Conservation (phyloP, 2,113 vertebrate species). For the Eclectus roratus region DNA sequence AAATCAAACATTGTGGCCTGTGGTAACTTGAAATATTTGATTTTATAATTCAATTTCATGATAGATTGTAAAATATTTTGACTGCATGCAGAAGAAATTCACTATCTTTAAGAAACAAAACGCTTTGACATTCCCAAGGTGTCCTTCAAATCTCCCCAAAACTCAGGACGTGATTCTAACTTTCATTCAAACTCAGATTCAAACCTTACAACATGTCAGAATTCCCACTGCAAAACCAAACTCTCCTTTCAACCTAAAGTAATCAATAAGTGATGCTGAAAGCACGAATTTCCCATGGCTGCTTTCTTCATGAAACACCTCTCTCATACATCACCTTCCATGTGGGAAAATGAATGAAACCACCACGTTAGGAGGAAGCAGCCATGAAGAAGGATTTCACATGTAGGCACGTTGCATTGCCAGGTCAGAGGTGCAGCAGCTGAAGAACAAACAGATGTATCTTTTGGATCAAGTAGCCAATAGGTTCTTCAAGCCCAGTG, state of each 20-base stretch:
- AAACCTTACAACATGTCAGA: neutral
- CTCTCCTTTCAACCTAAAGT: neutral
- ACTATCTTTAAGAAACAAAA: neutral
- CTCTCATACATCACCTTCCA: neutral
- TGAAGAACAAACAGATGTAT: too few relatives aligned
- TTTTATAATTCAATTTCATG: neutral
- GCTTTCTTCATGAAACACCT: neutral
- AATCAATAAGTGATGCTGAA: neutral
- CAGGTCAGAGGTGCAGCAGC: neutral
- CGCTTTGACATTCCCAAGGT: neutral
- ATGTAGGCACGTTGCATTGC: neutral
- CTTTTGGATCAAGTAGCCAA: neutral
- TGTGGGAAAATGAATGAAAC: neutral
- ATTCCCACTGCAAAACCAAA: neutral
- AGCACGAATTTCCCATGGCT: neutral
- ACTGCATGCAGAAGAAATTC: neutral
- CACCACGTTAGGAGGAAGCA: too few relatives aligned
- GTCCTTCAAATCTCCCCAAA: neutral
- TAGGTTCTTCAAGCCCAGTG: neutral
- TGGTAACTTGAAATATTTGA: neutral
- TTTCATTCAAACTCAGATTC: neutral
- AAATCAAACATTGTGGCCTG: rapidly evolving
- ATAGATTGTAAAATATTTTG: neutral
- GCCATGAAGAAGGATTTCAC: neutral
- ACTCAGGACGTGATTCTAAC: neutral